Percentiles rank a stretch among this genome's conserved stretches.
phyloP scores from a whole-genome alignment of 2,113 vertebrate species.

The Eclectus roratus region DNA sequence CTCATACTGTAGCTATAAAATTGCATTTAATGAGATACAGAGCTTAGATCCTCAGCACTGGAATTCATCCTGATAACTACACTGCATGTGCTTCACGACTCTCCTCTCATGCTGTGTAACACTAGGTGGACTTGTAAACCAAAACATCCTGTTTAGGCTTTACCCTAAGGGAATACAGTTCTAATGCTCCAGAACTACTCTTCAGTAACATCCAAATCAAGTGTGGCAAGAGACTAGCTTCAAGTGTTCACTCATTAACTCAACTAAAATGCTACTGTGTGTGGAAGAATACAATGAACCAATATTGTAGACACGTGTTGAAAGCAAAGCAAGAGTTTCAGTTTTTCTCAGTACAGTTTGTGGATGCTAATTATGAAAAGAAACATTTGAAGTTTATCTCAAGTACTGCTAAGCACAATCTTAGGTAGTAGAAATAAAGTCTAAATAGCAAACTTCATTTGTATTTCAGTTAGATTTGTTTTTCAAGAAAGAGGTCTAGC shows the following conservation, averaged over 20 bases:
- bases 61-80: background rate
- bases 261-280: background rate
- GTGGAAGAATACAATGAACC: background rate
- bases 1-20: background rate
- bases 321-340: background rate
- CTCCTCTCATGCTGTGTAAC: accelerated
- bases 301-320: background rate
- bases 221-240: background rate
- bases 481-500: background rate
- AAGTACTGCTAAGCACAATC: background rate
- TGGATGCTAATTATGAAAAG: background rate
- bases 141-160: background rate
- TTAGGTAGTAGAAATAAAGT: background rate
- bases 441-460: background rate
- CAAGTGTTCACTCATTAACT: background rate
- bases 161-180: background rate
- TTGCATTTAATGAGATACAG: too few relatives aligned
- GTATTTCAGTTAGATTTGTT: background rate
- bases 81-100: background rate
- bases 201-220: background rate
- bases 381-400: background rate
- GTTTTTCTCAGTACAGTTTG: background rate
- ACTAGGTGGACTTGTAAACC: background rate
- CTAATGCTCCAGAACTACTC: background rate
- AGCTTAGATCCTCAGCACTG: background rate